Base-by-base conservation (phyloP, 1,140 invertebrate genomes). In the Lordiphosa collinella region DNA sequence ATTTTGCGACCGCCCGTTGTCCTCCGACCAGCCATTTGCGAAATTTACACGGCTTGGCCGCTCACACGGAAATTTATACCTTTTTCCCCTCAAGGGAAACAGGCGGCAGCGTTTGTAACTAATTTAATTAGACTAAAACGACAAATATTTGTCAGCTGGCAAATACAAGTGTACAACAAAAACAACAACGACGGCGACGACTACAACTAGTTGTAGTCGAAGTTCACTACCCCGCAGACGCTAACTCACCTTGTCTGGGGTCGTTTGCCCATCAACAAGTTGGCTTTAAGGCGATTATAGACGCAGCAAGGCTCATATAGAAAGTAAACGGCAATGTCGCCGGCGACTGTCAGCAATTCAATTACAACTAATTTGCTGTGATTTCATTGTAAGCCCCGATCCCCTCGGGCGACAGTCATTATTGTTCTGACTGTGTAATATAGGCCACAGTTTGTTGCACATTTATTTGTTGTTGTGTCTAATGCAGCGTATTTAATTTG, bases 101-200 rank as follows among this genome's bases (percentile, higher is more conserved):
- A 7, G 25, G 22, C 22, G 43, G 25, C 22, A 46, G 44, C 70
- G 38, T 48, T 56, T 65, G 52, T 40, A 43, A 67, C 84, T 87
- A 87, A 87, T 87, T 87, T 87, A 87, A 87, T 87, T 87, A 87
- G 78, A 74, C 84, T 87, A 87, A 87, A 87, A 87, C 78, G 65
- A 64, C 74, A 87, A 87, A 87, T 87, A 87, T 87, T 87, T 87
- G 84, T 85, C 55, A 46, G 50, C 60, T 43, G 46, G 46, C 46
- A 37, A 38, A 57, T 65, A 36, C 51, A 66, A 49, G 56, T 51
- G 35, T 50, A 53, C 25, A 47, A 12, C 6, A 12, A 25, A 1
- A 25, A 25, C 22, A 25, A 2, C 0, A 25, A 7, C n/a, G n/a
- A 22, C 49, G 41, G 53, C 34, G 49, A 64, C 9, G 10, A 41